phyloP scores from a whole-genome alignment of 1,140 invertebrate species.

The Cotesia typhae region DNA sequence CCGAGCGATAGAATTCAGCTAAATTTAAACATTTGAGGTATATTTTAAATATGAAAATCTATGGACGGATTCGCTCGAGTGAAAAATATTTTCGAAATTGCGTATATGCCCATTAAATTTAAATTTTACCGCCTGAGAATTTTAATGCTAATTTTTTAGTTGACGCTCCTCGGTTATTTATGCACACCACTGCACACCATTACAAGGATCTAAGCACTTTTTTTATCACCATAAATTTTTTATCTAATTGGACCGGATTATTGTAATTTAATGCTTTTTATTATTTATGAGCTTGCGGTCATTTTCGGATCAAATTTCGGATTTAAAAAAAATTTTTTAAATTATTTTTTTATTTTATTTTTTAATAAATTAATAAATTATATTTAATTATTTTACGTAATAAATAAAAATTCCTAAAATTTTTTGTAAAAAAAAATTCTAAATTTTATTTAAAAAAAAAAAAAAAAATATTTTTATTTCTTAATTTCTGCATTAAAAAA shows the following conservation, averaged over 20 bases:
- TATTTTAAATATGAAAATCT: constrained; percentile 19
- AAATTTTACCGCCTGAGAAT: not conserved
- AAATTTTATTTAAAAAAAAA: no score
- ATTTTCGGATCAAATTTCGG: constrained; percentile 17
- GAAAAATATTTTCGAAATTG: no score
- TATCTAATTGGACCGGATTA: constrained; percentile 64
- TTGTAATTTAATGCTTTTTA: constrained; percentile 54
- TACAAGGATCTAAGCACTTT: constrained; percentile 24
- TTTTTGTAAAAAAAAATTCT: no score
- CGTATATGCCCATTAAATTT: no score
- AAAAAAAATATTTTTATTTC: no score
- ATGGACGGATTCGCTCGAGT: not conserved
- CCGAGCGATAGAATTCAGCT: no score
- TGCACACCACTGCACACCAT: constrained; percentile 16
- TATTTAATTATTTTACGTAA: no score
- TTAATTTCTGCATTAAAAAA: no score
- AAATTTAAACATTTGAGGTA: not conserved
- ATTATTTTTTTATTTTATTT: no score
- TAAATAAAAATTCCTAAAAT: no score
- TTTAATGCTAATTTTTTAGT: constrained; percentile 46
- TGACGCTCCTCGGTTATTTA: constrained; percentile 33
- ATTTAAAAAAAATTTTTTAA: no score
- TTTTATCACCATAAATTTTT: constrained; percentile 63
- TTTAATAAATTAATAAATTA: no score
- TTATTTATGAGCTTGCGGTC: constrained; percentile 52